phyloP scores from a whole-genome alignment of 2,888 invertebrate genomes.

The Notocelia uddmanniana region DNA sequence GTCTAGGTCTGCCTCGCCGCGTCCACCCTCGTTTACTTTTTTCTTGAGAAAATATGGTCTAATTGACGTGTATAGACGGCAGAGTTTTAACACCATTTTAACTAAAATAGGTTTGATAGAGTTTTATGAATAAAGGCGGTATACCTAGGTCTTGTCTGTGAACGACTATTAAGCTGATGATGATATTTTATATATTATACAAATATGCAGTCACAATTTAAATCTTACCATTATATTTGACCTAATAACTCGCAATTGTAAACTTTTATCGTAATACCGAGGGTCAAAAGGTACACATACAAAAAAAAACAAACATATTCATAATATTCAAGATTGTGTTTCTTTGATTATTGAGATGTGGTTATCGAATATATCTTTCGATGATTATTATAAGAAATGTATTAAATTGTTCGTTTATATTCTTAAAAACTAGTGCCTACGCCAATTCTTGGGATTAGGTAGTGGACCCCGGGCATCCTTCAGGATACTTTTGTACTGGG shows the following conservation, averaged over 20 bases:
- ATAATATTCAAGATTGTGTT: constrained; percentile 11
- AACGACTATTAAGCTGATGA: constrained; percentile 13
- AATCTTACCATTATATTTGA: background rate
- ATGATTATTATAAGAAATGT: background rate
- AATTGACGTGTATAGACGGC: background rate
- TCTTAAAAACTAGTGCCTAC: too few relatives aligned
- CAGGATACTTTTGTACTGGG: too few relatives aligned
- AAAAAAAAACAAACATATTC: constrained; percentile 5
- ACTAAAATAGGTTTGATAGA: constrained; percentile 9
- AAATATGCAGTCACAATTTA: constrained; percentile 2
- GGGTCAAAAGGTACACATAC: background rate
- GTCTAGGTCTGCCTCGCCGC: too few relatives aligned
- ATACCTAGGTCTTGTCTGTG: constrained; percentile 10
- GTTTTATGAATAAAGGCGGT: constrained; percentile 2
- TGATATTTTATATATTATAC: constrained; percentile 1
- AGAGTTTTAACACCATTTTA: background rate
- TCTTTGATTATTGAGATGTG: constrained; percentile 9
- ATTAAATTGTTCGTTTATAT: background rate
- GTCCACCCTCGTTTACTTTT: too few relatives aligned
- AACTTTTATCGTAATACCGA: background rate
- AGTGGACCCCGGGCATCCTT: too few relatives aligned
- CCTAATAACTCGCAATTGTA: background rate
- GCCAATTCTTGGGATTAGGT: too few relatives aligned
- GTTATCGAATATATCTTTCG: background rate
- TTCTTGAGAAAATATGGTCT: too few relatives aligned